Evolutionary conservation across 2,797 vertebrate species (phyloP), one percentile per base, ranked within the genome.

Genomic region (Poecile montanus): DNA sequence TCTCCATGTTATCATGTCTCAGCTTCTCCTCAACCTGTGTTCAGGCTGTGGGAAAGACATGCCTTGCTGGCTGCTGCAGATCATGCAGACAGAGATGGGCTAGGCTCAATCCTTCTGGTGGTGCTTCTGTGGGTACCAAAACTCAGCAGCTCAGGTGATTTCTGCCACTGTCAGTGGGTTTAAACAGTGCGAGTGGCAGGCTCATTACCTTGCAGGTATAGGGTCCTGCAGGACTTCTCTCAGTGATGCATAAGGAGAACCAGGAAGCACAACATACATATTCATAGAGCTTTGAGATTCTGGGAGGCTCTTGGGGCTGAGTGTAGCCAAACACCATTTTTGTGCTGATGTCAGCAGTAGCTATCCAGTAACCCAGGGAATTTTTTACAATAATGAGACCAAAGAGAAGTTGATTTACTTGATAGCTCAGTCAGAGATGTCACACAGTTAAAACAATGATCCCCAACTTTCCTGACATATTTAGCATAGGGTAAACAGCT

Each of bases 1-100:
- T 30, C 22, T 56, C 30, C 0, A 0, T 40, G 15, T 53, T 36
- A 20, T 7, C 1, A 0, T 10, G 22, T 19, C 45, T 56, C 36
- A 51, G 18, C 61, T 73, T 74, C 54, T 77, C 9, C 16, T 10
- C 2, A 2, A 8, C 6, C 8, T 27, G 4, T n/a, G 36, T 1
- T 58, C 54, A 56, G 8, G 26, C 5, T 60, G 71, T 66, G 38
- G 13, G 17, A 53, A 74, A 42, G 8, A 61, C 1, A 1, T 53
- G 11, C 6, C 15, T 51, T 70, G 20, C 51, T 62, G 77, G 29
- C 48, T 73, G 29, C 45, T 73, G 63, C 16, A 72, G 48, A 38
- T 4, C 18, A 16, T 0, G 1, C 44, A 72, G 38, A 7, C 8
- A 47, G 36, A 72, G 18, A n/a, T 48, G 47, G 74, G 22, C 10